Evolutionary conservation across 2,113 vertebrate genomes (phyloP).

Genomic region (Pardalotus punctatus): DNA sequence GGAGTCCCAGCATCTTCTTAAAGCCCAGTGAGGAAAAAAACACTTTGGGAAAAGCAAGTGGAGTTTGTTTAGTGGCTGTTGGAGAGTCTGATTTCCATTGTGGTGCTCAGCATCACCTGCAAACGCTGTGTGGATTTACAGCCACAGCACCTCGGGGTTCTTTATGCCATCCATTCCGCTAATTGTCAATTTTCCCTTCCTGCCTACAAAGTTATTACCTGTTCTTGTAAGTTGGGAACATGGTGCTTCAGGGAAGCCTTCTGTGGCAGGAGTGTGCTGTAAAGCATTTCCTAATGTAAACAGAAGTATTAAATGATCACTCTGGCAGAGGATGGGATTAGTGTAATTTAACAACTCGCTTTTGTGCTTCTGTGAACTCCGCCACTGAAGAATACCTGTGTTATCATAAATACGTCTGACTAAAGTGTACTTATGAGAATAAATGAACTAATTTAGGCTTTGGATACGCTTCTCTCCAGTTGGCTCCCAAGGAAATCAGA

Average conservation of each 20-base stretch:
- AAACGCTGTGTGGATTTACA: not conserved
- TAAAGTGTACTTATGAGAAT: not conserved
- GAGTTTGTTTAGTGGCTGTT: not conserved
- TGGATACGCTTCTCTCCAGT: not conserved
- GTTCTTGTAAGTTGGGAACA: not conserved
- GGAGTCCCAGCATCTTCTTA: not conserved
- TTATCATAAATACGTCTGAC: not conserved
- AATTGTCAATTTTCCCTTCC: conserved; percentile 11
- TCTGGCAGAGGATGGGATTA: conserved; percentile 2
- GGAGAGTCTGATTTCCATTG: fast-evolving
- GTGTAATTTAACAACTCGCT: conserved; percentile 10
- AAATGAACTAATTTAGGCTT: not conserved
- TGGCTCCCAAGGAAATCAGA: not conserved
- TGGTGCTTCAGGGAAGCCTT: not conserved
- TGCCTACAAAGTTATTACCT: not conserved
- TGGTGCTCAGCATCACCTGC: not conserved
- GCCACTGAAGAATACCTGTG: not conserved
- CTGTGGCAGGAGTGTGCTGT: not conserved
- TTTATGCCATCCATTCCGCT: not conserved
- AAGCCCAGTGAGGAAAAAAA: not conserved
- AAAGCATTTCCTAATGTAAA: not conserved
- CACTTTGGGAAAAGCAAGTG: not conserved
- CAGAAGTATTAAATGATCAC: not conserved
- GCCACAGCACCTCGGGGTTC: not conserved
- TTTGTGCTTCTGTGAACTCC: not conserved